These are phyloP conservation scores for Garrulus glandarius DNA, from an alignment of 2,797 vertebrate genomes.

Conservation along the genomic window DNA sequence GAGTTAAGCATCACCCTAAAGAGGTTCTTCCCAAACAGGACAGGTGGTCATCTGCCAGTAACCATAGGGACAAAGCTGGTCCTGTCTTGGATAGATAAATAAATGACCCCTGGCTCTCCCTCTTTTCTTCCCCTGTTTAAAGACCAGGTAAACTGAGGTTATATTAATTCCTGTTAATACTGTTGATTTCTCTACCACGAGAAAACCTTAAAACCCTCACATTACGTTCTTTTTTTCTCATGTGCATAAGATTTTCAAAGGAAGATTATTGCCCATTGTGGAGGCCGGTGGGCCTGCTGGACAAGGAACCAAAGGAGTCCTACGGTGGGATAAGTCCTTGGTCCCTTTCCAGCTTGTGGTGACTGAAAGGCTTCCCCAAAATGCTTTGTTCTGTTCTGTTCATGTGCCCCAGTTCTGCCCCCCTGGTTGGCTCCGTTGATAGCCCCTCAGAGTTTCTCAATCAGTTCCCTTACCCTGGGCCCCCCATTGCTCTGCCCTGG, in stretches of 20 bases:
- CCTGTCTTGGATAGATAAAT: background rate
- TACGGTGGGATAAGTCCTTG: no score
- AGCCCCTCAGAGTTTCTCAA: no score
- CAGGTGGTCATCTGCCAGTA: background rate
- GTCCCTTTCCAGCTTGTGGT: no score
- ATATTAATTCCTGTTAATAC: background rate
- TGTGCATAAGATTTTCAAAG: background rate
- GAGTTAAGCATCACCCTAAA: background rate
- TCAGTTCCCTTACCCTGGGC: no score
- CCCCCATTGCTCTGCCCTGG: no score
- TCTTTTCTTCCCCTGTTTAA: background rate
- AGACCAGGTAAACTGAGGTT: background rate
- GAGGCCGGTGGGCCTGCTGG: no score
- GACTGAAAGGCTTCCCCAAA: no score
- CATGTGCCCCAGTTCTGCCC: no score
- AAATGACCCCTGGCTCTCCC: background rate
- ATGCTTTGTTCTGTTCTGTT: no score
- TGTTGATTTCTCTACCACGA: background rate
- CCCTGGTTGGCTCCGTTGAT: no score
- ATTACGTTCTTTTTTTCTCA: background rate
- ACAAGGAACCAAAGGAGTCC: no score
- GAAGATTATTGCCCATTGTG: background rate
- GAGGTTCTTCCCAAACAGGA: background rate
- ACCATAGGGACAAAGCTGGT: accelerated
- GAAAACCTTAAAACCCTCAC: background rate